Base-by-base conservation (phyloP, 2,797 vertebrate species). In the Harpagifer antarcticus region DNA sequence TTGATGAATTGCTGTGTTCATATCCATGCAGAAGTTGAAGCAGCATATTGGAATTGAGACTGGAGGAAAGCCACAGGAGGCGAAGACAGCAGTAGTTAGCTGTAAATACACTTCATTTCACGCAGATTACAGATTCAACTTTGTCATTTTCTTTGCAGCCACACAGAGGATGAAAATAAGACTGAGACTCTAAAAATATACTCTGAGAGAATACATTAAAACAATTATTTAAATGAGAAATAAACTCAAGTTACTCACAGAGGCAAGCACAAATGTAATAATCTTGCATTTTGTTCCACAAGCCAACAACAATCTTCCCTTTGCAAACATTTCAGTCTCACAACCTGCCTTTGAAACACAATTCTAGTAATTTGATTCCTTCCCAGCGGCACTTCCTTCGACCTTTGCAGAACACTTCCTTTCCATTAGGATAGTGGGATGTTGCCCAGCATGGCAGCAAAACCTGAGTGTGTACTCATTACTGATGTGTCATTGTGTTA, bases 381-480 rank as follows among this genome's bases (percentile, higher is more conserved):
- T 55, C 54, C 79, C 56, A 2, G 10, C 31, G 65, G 86, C 78
- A 14, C 33, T 79, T 71, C 13, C 47, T 50, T 67, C 55, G 10
- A 45, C 53, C 60, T 73, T 52, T 71, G 52, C 20, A 76, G 19
- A 77, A 66, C 42, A 60, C 55, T 37, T 27, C 37, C 68, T 49
- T 65, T 62, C 56, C 20, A 23, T 80, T 61, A 52, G 37, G 31
- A 60, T 48, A 44, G 23, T 2, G n/a, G n/a, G 42, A 45, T 77
- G 82, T 78, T 57, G 64, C 74, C 68, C 66, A 56, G 47, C 64
- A 48, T 17, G n/a, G 50, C 49, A 77, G 72, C 66, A 74, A 57
- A 82, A 72, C 70, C 80, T 23, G 52, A 20, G 72, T 81, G 88
- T 82, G 84, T 86, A 74, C 72, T 85, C 88, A 89, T 90, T 87